Evolutionary conservation across 2,888 invertebrate species (phyloP), one percentile per base, ranked within the genome.

Genomic region (Brenthis hecate): DNA sequence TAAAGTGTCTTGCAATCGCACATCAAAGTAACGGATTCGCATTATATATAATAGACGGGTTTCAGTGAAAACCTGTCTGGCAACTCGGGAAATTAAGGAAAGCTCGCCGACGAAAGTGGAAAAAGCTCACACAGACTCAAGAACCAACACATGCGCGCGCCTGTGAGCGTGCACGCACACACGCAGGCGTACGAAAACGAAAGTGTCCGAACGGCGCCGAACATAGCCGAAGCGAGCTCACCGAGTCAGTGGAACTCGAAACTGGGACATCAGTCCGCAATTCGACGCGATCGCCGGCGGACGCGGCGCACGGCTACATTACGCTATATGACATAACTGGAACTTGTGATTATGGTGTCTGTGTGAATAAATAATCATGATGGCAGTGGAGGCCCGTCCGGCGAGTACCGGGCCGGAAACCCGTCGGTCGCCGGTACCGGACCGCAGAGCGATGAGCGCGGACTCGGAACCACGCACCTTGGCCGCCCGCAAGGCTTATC

Each of bases 191-290:
- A 89, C 88, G 94, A 93, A 93, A 93, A 92, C 92, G 93, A 93
- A 93, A 93, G 93, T 92, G 89, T 81, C 84, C 93, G 93, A 92
- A 76, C 80, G 78, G 73, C 79, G 86, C 87, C 93, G 93, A 93
- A 84, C 85, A 85, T 81, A 74, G 83, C 93, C 94, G 94, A 93
- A 85, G 88, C 89, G 85, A 83, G 89, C 92, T 91, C 88, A 91
- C 93, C 87, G 86, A 93, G 91, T 91, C 90, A 89, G 92, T 93
- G 81, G 91, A 92, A 92, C 92, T 93, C 91, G 91, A 93, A 94
- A 94, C 94, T 94, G 94, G 94, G 94, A 94, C 94, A 94, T 94
- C 94, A 94, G 94, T 94, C 91, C 88, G 93, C 90, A 89, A 86
- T 84, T 85, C 87, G 89, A 89, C 88, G 92, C 92, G 90, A 89